Base-by-base conservation (phyloP, 2,888 invertebrate genomes). In the Drosophila differens region DNA sequence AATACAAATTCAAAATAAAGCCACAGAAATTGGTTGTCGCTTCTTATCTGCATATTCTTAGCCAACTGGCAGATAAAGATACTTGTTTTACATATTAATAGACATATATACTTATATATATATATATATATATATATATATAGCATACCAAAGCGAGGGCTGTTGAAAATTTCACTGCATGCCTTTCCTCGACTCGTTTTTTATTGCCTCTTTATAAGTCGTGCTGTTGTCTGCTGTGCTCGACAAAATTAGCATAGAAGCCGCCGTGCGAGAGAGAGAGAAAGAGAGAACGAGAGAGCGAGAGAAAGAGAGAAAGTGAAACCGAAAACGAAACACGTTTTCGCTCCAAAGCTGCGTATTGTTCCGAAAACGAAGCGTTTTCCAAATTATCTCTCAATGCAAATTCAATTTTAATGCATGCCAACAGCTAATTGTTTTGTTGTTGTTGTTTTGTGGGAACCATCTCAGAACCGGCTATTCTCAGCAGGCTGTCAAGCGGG, bases 161-260 rank as follows among this genome's bases (percentile, higher is more conserved):
- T 53, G 30, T 5, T 51, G 10, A 52, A 77, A 74, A 74, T 78
- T 78, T 78, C 78, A 68, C 78, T 74, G 64, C 62, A 74, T 74
- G 64, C 78, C 74, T 59, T 78, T 68, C 54, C 74, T 52, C 44
- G 74, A 68, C 39, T 59, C 37, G 61, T 30, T 70, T 59, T 47
- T 49, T 47, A 57, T 72, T 67, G 67, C 65, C 52, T 69, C 62
- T 57, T 55, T 55, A 69, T 69, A 59, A 49, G 76, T 66, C 70
- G 54, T 22, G 49, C 33, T 41, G 28, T 49, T 75, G 61, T 49
- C 33, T 37, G 37, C 41, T 75, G 61, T 53, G 62, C 63, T 69
- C 63, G 59, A 68, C 67, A 65, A 78, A 78, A 47, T 78, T 78
- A 78, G 62, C 78, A 78, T 78, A 74, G 65, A 35, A 44, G 62